These are phyloP conservation scores for Lepidurus arcticus DNA, from an alignment of 1,140 invertebrate genomes.

Conservation along the genomic window DNA sequence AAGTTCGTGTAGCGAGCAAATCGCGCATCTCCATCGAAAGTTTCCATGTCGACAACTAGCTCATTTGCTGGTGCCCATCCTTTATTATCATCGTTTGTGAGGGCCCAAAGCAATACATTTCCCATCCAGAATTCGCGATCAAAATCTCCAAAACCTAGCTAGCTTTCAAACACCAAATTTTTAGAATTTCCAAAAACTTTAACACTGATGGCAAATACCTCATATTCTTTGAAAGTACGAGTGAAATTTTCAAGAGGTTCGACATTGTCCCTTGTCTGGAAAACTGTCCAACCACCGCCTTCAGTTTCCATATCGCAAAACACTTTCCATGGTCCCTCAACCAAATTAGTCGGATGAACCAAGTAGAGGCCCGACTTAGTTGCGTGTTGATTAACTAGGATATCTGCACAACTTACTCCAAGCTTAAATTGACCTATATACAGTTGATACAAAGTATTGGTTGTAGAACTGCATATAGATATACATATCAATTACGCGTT, in stretches of 20 bases:
- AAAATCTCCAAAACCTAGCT: neutral
- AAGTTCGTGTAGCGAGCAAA: neutral
- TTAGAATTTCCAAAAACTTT: neutral
- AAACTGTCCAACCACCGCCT: slow-evolving; percentile 67
- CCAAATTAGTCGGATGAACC: neutral
- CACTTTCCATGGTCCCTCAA: slow-evolving; percentile 47
- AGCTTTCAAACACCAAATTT: neutral
- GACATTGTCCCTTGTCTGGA: slow-evolving; percentile 70
- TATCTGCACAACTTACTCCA: neutral
- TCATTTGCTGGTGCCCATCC: neutral
- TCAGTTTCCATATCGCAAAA: slow-evolving; percentile 59
- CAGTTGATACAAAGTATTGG: neutral
- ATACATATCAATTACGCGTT: neutral
- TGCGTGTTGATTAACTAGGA: neutral
- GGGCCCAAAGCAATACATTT: neutral
- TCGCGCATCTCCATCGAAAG: neutral
- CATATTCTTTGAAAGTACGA: neutral
- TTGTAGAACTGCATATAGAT: neutral
- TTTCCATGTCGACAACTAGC: neutral
- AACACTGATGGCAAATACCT: neutral
- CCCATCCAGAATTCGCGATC: slow-evolving; percentile 7
- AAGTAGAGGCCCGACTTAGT: neutral
- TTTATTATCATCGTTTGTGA: neutral
- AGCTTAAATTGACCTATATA: neutral
- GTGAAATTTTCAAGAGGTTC: neutral